phyloP scores from a whole-genome alignment of 1,140 invertebrate species.

The Papilio machaon region DNA sequence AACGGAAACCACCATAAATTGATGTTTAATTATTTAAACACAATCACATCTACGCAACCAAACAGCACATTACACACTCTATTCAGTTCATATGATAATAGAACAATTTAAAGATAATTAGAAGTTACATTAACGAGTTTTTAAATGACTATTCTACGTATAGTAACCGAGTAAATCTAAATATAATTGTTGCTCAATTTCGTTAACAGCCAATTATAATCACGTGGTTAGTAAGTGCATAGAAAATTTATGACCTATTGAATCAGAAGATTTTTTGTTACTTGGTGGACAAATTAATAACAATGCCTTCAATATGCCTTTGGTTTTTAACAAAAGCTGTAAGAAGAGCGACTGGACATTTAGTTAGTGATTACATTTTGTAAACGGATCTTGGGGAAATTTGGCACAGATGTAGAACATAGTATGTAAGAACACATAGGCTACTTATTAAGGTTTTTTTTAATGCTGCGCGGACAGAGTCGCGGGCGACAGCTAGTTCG shows the following conservation, averaged over 20 bases:
- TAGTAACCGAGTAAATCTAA: neutral
- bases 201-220: neutral
- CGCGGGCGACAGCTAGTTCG: too few species aligned
- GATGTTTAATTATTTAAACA: slow-evolving; percentile 69
- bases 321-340: too few species aligned
- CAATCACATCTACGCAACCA: slow-evolving; percentile 37
- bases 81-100: slow-evolving; percentile 34
- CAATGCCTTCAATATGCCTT: too few species aligned
- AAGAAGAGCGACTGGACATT: too few species aligned
- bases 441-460: too few species aligned
- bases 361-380: neutral
- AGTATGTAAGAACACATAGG: too few species aligned
- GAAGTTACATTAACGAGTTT: slow-evolving; percentile 29
- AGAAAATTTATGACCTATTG: neutral
- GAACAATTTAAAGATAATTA: slow-evolving; percentile 36
- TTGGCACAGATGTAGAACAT: too few species aligned
- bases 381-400: too few species aligned
- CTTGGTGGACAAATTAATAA: neutral
- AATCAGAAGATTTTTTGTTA: neutral
- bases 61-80: slow-evolving; percentile 41
- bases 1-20: slow-evolving; percentile 63
- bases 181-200: neutral
- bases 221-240: neutral
- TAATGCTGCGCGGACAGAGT: too few species aligned
- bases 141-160: slow-evolving; percentile 27